These are phyloP conservation scores for Falcunculus frontatus DNA, from an alignment of 2,113 vertebrate species.

Conservation along the genomic window DNA sequence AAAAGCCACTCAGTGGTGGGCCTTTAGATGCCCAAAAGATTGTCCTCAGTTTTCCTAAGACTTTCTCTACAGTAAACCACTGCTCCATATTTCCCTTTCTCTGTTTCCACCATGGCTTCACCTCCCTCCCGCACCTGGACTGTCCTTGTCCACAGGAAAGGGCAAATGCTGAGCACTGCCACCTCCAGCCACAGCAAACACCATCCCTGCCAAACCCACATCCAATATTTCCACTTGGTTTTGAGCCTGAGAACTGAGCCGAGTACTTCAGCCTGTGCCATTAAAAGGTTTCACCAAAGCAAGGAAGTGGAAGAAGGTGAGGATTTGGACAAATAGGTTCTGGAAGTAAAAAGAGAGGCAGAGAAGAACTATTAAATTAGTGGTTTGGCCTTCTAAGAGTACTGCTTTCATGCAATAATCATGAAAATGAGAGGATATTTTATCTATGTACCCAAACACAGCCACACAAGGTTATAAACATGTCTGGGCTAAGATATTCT, in stretches of 20 bases:
- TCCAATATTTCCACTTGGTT: neutral
- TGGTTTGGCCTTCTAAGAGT: neutral
- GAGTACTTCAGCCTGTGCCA: neutral
- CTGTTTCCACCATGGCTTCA: neutral
- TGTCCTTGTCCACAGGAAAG: neutral
- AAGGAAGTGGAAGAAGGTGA: neutral
- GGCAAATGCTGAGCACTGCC: neutral
- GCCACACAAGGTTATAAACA: constrained; percentile 8
- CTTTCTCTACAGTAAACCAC: neutral
- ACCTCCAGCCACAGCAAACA: neutral
- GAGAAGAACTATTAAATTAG: neutral
- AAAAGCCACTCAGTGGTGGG: accelerated
- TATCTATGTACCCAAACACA: constrained; percentile 39
- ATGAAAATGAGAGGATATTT: neutral
- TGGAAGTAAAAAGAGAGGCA: neutral
- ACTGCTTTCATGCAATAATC: neutral
- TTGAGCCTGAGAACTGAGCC: neutral
- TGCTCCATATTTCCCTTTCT: neutral
- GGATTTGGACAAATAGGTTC: neutral
- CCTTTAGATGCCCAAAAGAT: neutral
- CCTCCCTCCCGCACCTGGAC: neutral
- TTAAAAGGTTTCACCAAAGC: neutral
- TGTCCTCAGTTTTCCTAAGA: neutral
- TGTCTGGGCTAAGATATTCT: neutral
- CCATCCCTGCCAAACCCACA: neutral